Evolutionary conservation across 2,797 vertebrate species (phyloP), one percentile per base, ranked within the genome.

Genomic region (Danio kyathit): DNA sequence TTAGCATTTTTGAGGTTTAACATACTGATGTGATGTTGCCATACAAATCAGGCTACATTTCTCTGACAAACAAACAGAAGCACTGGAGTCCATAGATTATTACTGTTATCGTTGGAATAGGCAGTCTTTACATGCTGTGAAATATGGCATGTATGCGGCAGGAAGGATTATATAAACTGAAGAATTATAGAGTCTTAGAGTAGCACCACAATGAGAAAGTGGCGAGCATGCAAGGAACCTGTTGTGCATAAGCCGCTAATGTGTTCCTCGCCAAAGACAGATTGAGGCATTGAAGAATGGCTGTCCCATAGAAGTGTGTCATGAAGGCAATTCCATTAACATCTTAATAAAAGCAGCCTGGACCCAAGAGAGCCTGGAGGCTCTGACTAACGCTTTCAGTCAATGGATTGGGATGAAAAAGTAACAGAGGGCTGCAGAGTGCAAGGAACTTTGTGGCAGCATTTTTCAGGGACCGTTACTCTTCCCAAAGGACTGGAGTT

Each of bases 271-370:
- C 86, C 84, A 88, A 85, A 52, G 82, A 82, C 84, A 82, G 90
- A 84, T 75, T 88, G 89, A 90, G 88, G 84, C 84, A 44, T 87
- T 89, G 83, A 90, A 91, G 90, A 90, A 91, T 67, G 87, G 84
- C 85, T 83, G 79, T 92, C 89, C 92, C 85, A 83, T 88, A 89
- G 89, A 94, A 93, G 93, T 89, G 92, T 93, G 90, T 93, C 92
- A 92, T 86, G 91, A 92, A 92, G 92, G 92, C 93, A 90, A 85
- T 91, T 90, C 91, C 90, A 93, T 94, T 94, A 93, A 92, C 92
- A 93, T 94, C 93, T 94, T 94, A 92, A 94, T 94, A 93, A 92
- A 93, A 88, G 88, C 89, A 87, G 87, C 87, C 83, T 65, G 85
- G 89, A 88, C 91, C 89, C 91, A 63, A 85, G 90, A 92, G 91